A percentile compares a stretch with the other conserved stretches of the same genome.
These are phyloP conservation scores for Aramus guarauna DNA, from an alignment of 2,113 vertebrate species.

Conservation along the genomic window DNA sequence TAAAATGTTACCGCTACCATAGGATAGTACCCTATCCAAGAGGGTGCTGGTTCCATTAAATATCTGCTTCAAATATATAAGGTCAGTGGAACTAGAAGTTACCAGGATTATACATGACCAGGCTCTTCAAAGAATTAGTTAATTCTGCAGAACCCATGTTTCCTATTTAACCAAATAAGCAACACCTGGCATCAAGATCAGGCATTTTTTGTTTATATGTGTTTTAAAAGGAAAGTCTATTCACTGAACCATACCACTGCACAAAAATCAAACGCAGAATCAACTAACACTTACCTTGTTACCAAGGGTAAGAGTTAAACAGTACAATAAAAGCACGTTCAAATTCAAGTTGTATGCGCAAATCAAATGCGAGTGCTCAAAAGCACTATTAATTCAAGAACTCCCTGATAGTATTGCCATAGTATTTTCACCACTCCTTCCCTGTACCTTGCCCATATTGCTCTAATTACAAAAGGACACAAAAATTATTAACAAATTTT, in stretches of 20 bases:
- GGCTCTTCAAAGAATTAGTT: background rate
- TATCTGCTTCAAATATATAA: background rate
- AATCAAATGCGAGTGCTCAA: background rate
- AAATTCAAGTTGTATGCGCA: background rate
- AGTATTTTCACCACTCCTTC: background rate
- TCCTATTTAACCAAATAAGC: background rate
- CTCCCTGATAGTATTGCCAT: background rate
- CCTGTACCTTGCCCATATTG: background rate
- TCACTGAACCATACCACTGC: background rate
- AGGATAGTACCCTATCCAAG: background rate
- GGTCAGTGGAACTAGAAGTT: background rate
- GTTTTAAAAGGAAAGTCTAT: background rate
- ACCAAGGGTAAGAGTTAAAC: background rate
- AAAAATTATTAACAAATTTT: background rate
- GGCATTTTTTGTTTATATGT: background rate
- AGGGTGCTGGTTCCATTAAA: background rate
- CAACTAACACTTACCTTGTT: background rate
- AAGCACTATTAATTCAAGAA: background rate
- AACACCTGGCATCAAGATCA: background rate
- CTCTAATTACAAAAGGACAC: background rate
- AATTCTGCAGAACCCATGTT: background rate
- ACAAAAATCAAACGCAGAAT: background rate
- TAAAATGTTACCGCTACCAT: background rate
- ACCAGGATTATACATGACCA: background rate
- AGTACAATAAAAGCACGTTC: background rate